These are phyloP conservation scores for Philopotamus ludificatus DNA, from an alignment of 1,140 invertebrate species.

Conservation along the genomic window DNA sequence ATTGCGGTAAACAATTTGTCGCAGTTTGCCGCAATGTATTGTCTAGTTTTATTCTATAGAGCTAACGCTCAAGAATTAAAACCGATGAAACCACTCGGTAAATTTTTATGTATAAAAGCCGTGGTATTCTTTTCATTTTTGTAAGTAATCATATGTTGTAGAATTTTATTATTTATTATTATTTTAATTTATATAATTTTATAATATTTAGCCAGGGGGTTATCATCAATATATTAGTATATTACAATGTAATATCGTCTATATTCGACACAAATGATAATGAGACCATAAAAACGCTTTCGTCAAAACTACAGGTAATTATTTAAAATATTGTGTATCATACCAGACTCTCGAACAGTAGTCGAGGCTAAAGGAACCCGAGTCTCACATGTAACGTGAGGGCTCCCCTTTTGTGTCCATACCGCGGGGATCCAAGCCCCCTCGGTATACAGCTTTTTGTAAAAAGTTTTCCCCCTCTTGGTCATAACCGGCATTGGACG, in stretches of 20 bases:
- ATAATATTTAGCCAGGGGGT: conserved; percentile 80
- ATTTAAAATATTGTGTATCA: too few relatives aligned
- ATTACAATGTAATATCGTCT: conserved; percentile 64
- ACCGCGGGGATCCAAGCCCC: too few relatives aligned
- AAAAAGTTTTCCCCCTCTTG: too few relatives aligned
- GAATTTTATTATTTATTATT: not conserved
- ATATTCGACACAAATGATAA: conserved; percentile 66
- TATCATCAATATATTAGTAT: conserved; percentile 82
- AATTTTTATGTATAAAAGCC: conserved; percentile 97
- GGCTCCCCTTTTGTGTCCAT: too few relatives aligned
- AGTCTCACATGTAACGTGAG: too few relatives aligned
- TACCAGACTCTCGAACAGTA: too few relatives aligned
- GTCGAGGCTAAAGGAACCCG: too few relatives aligned
- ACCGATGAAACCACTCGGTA: conserved; percentile 91
- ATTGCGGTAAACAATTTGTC: conserved; percentile 91
- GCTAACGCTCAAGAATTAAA: conserved; percentile 82
- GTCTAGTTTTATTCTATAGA: conserved; percentile 89
- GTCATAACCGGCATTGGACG: too few relatives aligned
- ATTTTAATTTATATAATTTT: conserved; percentile 25
- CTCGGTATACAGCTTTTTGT: too few relatives aligned
- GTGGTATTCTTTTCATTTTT: conserved; percentile 95
- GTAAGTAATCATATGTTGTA: not conserved
- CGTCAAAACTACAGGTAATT: conserved; percentile 77
- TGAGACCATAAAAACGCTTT: conserved; percentile 67
- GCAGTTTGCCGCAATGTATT: conserved; percentile 96